These are phyloP conservation scores for Glaucidium brasilianum DNA, from an alignment of 2,113 vertebrate genomes.

Conservation along the genomic window DNA sequence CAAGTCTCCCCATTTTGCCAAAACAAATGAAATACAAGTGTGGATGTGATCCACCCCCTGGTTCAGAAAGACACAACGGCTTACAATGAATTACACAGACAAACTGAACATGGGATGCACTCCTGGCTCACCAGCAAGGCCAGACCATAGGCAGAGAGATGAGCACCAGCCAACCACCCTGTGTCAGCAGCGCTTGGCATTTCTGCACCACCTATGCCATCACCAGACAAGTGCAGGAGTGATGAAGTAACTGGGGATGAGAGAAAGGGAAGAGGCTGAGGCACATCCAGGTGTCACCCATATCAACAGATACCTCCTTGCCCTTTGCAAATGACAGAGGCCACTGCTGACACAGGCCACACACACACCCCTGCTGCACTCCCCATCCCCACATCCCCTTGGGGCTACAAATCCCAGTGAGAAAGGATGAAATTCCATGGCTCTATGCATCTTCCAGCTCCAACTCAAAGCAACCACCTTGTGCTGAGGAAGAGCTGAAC, in stretches of 20 bases:
- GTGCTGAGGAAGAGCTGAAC: not conserved
- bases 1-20: conserved; percentile 12
- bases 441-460: not conserved
- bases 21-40: conserved; percentile 51
- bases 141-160: not conserved
- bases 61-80: conserved; percentile 26
- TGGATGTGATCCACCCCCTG: not conserved
- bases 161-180: not conserved
- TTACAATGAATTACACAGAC: not conserved
- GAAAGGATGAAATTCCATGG: not conserved
- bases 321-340: not conserved
- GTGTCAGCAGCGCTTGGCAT: not conserved
- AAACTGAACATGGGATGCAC: not conserved
- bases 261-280: not conserved
- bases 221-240: not conserved
- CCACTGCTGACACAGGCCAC: fast-evolving
- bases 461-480: not conserved
- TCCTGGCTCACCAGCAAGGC: not conserved
- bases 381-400: no score
- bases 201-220: not conserved
- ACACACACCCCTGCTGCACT: fast-evolving
- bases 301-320: not conserved
- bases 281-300: not conserved
- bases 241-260: not conserved
- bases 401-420: not conserved